A percentile compares a stretch with the other conserved stretches of the same genome.
These are phyloP conservation scores for Dysmachus trigonus DNA, from an alignment of 2,888 invertebrate genomes.

Conservation along the genomic window DNA sequence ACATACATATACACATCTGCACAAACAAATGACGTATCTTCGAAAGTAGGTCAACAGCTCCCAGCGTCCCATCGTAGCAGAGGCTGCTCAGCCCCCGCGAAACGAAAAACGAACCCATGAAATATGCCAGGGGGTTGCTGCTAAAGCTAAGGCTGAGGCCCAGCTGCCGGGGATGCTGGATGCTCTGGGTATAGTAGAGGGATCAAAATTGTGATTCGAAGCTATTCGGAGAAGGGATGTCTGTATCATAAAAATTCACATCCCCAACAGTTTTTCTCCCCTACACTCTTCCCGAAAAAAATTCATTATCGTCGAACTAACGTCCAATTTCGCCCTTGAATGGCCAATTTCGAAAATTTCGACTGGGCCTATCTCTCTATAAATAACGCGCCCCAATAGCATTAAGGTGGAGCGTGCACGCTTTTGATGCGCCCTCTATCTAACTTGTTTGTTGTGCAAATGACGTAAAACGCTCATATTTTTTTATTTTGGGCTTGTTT, in stretches of 20 bases:
- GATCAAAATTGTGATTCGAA: background rate
- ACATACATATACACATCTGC: background rate
- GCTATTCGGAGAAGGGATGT: background rate
- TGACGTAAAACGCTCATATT: background rate
- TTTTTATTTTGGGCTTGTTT: background rate
- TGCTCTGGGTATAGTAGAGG: background rate
- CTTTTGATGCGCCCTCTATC: background rate
- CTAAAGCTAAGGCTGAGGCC: background rate
- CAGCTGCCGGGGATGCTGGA: background rate
- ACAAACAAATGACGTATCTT: background rate
- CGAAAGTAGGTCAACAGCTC: slow-evolving; percentile 26
- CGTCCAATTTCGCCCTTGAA: slow-evolving; percentile 13
- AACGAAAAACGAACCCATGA: slow-evolving; percentile 7
- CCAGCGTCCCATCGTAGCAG: slow-evolving; percentile 11
- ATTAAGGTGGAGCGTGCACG: background rate
- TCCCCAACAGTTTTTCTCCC: too few relatives aligned
- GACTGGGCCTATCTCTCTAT: background rate
- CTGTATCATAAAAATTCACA: background rate
- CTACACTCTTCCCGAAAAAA: background rate
- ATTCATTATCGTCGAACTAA: slow-evolving; percentile 5
- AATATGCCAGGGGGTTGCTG: background rate
- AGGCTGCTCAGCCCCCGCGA: background rate
- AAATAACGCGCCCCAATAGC: background rate
- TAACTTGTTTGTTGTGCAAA: background rate
- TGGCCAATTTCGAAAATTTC: background rate